Base-by-base conservation (phyloP, 2,113 vertebrate genomes). In the Neopipo cinnamomea region DNA sequence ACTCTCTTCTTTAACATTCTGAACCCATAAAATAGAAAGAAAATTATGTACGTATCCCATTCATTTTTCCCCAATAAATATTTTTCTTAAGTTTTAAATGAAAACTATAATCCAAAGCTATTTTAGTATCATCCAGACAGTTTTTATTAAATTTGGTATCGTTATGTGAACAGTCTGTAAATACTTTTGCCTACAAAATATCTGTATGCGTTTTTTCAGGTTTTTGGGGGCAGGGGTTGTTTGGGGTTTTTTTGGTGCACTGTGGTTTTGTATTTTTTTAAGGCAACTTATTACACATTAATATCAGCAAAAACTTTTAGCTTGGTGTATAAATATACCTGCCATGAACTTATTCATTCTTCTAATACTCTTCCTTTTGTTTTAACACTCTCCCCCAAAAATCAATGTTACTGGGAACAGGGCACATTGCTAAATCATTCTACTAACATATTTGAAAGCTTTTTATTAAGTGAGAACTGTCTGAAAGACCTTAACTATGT, bases 191-290 rank as follows among this genome's bases (percentile, higher is more conserved):
- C 56, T 71, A 16, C 10, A 71, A 87, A 74, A 28, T n/a, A 70
- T 11, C 31, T 44, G 14, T 46, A 59, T 16, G 24, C 33, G 12
- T 14, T 67, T 58, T 58, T 74, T 39, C 22, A 52, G 7, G 5
- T 46, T 73, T 82, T 18, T 1, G 4, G 27, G 25, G 17, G 9
- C 3, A 4, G 33, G 9, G 27, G 8, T 14, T 56, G 21, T 33
- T 55, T 21, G 11, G 24, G 5, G 17, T 0, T 2, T 8, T 58
- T 66, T 66, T 46, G 16, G 8, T 67, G n/a, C 0, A 0, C n/a
- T 75, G 22, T 15, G 12, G 8, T 31, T 92, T 74, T 59, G 33
- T 28, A 10, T 7, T 52, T 53, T 83, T 83, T 89, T 74, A 77
- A 84, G 31, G 42, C 19, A 59, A 70, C 42, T 11, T 31, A 56